A percentile compares a stretch with the other conserved stretches of the same genome.
Evolutionary conservation across 2,797 vertebrate genomes (phyloP).

Genomic region (Alca torda): DNA sequence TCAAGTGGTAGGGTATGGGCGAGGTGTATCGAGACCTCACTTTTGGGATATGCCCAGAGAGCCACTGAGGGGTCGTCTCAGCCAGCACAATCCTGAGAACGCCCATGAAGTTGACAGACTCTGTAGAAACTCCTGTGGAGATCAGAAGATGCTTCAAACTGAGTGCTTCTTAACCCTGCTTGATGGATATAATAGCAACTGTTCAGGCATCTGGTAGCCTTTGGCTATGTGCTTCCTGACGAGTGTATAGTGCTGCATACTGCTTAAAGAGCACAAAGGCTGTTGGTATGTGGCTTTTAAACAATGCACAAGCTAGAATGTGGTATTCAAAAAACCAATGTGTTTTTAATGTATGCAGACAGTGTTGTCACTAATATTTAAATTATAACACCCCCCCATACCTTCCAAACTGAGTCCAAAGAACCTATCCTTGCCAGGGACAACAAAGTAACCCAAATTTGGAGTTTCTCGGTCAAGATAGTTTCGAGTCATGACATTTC

Average conservation of each 20-base stretch:
- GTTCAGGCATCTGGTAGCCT: conserved; percentile 41
- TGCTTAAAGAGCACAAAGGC: conserved; percentile 26
- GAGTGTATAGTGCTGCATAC: not conserved
- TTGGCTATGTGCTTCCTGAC: conserved; percentile 38
- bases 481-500: conserved; percentile 45
- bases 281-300: conserved; percentile 24
- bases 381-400: not conserved
- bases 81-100: not conserved
- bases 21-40: not conserved
- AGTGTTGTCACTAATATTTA: not conserved
- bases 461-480: conserved; percentile 27
- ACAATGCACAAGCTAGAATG: conserved; percentile 23
- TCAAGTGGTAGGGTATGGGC: not conserved
- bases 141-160: conserved; percentile 48
- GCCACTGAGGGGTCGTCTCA: not conserved
- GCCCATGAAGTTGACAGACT: not conserved
- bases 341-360: conserved; percentile 22
- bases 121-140: conserved; percentile 16
- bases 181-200: conserved; percentile 6
- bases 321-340: conserved; percentile 4
- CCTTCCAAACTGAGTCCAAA: not conserved
- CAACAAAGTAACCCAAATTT: conserved; percentile 12
- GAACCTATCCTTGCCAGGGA: conserved; percentile 18
- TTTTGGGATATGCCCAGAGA: not conserved
- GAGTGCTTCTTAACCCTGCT: not conserved